Base-by-base conservation (phyloP, 2,888 invertebrate genomes). In the Pyrrhosoma nymphula region DNA sequence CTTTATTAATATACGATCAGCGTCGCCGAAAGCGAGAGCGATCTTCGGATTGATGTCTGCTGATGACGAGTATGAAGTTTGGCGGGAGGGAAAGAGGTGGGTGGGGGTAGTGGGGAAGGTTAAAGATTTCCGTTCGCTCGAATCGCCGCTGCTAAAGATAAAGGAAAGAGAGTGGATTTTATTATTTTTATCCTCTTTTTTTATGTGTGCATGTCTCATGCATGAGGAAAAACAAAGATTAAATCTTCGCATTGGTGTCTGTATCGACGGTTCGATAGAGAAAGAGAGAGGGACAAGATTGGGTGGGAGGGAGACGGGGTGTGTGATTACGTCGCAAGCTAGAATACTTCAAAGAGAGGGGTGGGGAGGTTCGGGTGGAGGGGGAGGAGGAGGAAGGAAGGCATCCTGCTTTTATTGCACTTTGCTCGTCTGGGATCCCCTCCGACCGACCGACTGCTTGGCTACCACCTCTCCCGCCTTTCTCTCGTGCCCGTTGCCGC, bases 331-430 rank as follows among this genome's bases (percentile, higher is more conserved):
- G 69, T 69, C 23, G 82, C 82, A 18, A 82, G 82, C 30, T 3
- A 35, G 35, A 82, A 35, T n/a, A 82, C 82, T 82, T 82, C 82
- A 35, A 82, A 35, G 82, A 14, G 16, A 10, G 26, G 0, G 82
- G 47, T 2, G 2, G 47, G 69, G 69, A 69, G 69, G 60, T 60
- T 47, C 47, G 47, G 2, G 8, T n/a, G 47, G 47, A 8, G n/a
- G 69, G 69, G 2, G 30, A 18, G 4, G 82, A 14, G 16, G 26
- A 16, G 69, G n/a, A n/a, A 69, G 6, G 82, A 82, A 35, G 82
- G 82, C 35, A 82, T 82, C 82, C 82, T 35, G 35, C 35, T 82
- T 82, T 82, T 82, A 82, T 82, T 82, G 82, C 82, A 82, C 82
- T 82, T 82, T 82, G 82, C 30, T 82, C 82, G 82, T 82, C 82